Percentiles rank a stretch among this genome's conserved stretches.
These are phyloP conservation scores for Pangasius macronema DNA, from an alignment of 2,797 vertebrate species.

Conservation along the genomic window DNA sequence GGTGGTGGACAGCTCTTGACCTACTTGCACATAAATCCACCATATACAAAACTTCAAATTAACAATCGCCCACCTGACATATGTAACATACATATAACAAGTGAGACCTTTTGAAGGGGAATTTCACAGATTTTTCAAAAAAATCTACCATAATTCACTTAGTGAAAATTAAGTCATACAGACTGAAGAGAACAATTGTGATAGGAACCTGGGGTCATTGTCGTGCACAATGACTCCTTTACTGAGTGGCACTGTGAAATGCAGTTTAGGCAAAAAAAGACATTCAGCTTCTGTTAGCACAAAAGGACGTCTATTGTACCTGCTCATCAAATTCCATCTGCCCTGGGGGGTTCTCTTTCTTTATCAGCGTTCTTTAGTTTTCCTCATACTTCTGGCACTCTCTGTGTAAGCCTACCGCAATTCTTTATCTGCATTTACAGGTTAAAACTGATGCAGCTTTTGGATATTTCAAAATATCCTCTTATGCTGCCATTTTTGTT, in stretches of 20 bases:
- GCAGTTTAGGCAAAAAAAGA: not conserved
- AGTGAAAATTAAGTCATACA: not conserved
- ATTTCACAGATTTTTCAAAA: conserved; percentile 16
- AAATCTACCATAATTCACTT: not conserved
- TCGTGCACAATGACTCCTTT: not conserved
- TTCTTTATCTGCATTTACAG: not conserved
- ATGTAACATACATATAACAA: conserved; percentile 27
- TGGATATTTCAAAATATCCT: not conserved
- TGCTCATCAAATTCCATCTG: not conserved
- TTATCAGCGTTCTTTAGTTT: not conserved
- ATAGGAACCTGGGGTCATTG: conserved; percentile 8
- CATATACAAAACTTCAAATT: conserved; percentile 30
- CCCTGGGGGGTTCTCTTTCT: not conserved
- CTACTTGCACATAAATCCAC: conserved; percentile 27
- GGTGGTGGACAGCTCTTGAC: conserved; percentile 89
- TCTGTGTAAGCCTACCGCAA: not conserved
- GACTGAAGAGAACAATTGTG: not conserved
- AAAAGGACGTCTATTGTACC: not conserved
- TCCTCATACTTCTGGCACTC: not conserved
- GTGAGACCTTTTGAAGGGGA: conserved; percentile 8
- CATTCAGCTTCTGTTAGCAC: not conserved
- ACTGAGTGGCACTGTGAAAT: not conserved
- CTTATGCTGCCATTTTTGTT: not conserved
- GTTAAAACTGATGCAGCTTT: not conserved
- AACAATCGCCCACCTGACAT: conserved; percentile 26